A percentile compares a stretch with the other conserved stretches of the same genome.
Evolutionary conservation across 2,113 vertebrate species (phyloP).

Genomic region (Clupea harengus): DNA sequence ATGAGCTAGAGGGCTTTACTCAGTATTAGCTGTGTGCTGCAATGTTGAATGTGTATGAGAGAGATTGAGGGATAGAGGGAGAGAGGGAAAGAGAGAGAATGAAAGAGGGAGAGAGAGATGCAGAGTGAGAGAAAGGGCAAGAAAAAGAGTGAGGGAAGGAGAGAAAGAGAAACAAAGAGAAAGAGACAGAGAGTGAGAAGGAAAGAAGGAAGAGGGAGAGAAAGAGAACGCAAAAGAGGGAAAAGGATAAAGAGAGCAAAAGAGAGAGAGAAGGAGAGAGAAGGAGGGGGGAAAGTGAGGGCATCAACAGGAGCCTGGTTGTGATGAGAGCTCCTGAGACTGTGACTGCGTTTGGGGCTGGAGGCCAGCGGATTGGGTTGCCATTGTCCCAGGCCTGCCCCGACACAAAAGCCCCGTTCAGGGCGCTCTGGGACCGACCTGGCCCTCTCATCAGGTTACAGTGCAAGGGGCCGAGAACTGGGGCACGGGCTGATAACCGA

Average conservation of each 20-base stretch:
- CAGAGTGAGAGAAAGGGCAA: not conserved
- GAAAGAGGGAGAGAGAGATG: no score
- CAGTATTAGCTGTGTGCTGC: not conserved
- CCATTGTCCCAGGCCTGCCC: constrained; percentile 45
- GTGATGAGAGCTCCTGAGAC: constrained; percentile 22
- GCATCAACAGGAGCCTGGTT: constrained; percentile 36
- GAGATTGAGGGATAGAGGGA: not conserved
- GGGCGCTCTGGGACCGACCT: constrained; percentile 43
- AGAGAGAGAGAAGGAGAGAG: not conserved
- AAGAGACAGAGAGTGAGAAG: not conserved
- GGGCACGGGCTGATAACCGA: constrained; percentile 36
- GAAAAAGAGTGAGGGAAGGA: not conserved
- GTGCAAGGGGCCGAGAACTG: constrained; percentile 41
- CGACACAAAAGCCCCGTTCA: constrained; percentile 59
- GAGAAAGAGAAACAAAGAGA: not conserved
- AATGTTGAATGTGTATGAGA: not conserved
- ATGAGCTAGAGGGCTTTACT: not conserved
- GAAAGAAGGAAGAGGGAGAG: not conserved
- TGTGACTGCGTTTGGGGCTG: constrained; percentile 58
- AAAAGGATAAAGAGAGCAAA: not conserved
- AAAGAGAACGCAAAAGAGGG: not conserved
- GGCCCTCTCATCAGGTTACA: constrained; percentile 60
- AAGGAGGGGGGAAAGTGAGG: not conserved
- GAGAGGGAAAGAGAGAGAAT: no score
- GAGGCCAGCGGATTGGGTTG: constrained; percentile 43